Conservation (phyloP, 2,888 invertebrate species). For the Aphodius granarius region DNA sequence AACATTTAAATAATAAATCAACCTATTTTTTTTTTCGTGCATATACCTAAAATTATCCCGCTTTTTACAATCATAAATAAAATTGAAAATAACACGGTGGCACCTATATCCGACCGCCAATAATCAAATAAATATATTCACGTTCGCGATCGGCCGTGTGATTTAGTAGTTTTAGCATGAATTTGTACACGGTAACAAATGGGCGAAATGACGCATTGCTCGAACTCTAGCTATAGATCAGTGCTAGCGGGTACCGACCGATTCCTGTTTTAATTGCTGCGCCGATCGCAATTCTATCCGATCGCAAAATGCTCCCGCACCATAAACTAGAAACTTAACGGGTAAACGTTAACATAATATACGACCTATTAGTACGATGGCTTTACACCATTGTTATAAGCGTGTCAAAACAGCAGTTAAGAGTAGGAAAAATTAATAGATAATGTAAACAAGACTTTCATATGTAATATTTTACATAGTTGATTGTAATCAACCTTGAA, state of each 20-base stretch:
- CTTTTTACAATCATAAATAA: neutral
- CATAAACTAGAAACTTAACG: constrained; percentile 6
- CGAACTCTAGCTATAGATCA: constrained; percentile 4
- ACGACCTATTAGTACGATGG: neutral
- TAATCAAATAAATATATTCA: neutral
- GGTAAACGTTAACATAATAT: constrained; percentile 9
- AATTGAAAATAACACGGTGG: neutral
- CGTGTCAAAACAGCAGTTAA: neutral
- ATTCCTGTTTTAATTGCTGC: constrained; percentile 7
- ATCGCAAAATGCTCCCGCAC: constrained; percentile 8
- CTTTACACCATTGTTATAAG: neutral
- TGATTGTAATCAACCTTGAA: too few relatives aligned
- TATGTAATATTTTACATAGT: neutral
- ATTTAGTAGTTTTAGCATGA: neutral
- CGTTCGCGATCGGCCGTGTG: neutral
- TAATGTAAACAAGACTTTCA: too few relatives aligned
- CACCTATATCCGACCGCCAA: neutral
- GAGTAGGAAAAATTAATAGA: neutral
- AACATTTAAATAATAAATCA: neutral
- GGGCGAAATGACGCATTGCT: constrained; percentile 10
- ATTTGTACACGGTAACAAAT: constrained; percentile 1
- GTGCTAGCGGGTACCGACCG: neutral
- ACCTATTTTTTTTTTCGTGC: neutral
- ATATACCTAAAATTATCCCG: neutral
- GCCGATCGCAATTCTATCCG: neutral